Conservation (phyloP, 2,888 invertebrate species). For the Labia minor region DNA sequence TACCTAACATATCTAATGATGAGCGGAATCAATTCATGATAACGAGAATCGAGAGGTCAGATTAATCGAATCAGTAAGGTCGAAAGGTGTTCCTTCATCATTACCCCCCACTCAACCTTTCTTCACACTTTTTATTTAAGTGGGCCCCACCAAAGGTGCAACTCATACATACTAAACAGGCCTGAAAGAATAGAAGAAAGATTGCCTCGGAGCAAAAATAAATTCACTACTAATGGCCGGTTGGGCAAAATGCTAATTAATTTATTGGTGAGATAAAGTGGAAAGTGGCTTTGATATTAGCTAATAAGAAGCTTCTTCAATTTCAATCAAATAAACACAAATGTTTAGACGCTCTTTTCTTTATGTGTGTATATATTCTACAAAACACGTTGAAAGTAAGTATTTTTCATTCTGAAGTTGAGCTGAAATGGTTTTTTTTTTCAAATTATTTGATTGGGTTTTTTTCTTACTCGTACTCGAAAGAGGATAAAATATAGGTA, state of each 20-base stretch:
- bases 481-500: background rate
- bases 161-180: constrained; percentile 7
- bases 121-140: background rate
- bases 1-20: background rate
- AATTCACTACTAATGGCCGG: background rate
- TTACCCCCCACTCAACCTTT: no score
- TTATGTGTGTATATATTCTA: background rate
- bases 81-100: background rate
- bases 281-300: background rate
- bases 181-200: background rate
- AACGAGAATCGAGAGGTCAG: background rate
- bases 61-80: background rate
- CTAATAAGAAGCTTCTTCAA: constrained; percentile 1
- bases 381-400: background rate
- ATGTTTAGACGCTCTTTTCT: background rate
- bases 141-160: background rate
- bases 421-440: background rate
- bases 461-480: no score
- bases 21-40: background rate
- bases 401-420: background rate
- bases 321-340: background rate
- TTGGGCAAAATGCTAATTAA: background rate
- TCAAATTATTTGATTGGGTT: background rate
- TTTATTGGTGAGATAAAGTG: background rate
- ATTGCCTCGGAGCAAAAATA: background rate